Base-by-base conservation (phyloP, 92 coral and sea anemone genomes). In the Parazoanthus atlanticus region DNA sequence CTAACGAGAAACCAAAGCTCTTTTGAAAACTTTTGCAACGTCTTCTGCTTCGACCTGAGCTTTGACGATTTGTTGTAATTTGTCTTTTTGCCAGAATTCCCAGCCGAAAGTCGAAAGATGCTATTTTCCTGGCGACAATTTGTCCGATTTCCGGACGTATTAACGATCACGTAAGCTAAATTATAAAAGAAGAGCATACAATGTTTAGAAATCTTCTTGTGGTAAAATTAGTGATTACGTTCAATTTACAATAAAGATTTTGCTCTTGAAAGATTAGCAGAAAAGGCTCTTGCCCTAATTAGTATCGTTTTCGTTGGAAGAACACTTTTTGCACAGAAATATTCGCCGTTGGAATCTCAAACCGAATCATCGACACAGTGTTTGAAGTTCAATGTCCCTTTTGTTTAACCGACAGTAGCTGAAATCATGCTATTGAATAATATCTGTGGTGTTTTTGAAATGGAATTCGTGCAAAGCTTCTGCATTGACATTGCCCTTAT, bases 141-240 rank as follows among this genome's bases (percentile, higher is more conserved):
- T 58, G 64, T 82, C 86, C 75, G 74, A 66, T 28, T 40, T 13
- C 67, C 21, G 28, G 33, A 36, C 64, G 13, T 10, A 67, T 80
- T 67, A 36, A 6, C 72, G 72, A 46, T 11, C 58, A 52, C 58
- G 58, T 52, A 52, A 52, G 58, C 54, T 47, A 12, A n/a, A n/a
- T n/a, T n/a, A n/a, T n/a, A n/a, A 26, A 28, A 79, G 49, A 8
- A 6, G 3, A 79, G 33, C 40, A 26, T 46, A 9, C 46, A 32
- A 30, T 15, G 76, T 65, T 70, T 9, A 46, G 76, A 69, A 67
- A 21, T 8, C 49, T 41, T 84, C 65, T 82, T 41, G 87, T 69
- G 87, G 70, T 84, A 71, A 38, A 70, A 40, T 69, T 84, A 70
- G 76, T 64, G 40, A 70, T 70, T 69, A 84, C 78, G 87, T 69